Percentiles rank a stretch among this genome's conserved stretches.
phyloP scores from a whole-genome alignment of 30 jellyfish, hydroid and myxozoan species.

The Nemopilema nomurai region DNA sequence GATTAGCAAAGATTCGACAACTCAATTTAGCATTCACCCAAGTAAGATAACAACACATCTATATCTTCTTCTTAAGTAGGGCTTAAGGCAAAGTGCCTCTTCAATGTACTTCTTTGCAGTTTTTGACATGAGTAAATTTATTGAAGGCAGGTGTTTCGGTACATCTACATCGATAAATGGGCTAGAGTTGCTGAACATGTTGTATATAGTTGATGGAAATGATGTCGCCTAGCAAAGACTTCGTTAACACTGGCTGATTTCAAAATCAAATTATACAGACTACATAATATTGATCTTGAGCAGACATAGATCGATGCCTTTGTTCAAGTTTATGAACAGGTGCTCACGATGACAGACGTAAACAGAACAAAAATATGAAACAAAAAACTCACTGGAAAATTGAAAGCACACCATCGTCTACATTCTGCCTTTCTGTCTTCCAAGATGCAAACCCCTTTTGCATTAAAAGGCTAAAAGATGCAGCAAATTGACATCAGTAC shows the following conservation, averaged over 20 bases:
- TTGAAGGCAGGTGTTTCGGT: background rate
- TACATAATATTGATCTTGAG: too few species aligned
- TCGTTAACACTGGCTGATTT: too few species aligned
- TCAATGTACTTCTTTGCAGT: background rate
- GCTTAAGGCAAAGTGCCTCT: background rate
- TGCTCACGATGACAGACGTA: background rate
- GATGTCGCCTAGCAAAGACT: background rate
- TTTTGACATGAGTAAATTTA: background rate
- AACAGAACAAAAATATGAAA: background rate
- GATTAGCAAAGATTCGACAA: background rate
- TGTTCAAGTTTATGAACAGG: background rate
- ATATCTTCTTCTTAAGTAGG: background rate
- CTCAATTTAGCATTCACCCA: background rate
- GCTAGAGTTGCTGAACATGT: too few species aligned
- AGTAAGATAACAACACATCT: background rate
- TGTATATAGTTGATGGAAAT: background rate
- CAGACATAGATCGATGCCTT: background rate
- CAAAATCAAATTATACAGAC: too few species aligned
- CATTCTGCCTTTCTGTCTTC: conserved; percentile 76
- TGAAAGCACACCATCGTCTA: conserved; percentile 92
- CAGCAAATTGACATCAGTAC: too few species aligned
- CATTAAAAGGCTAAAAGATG: conserved; percentile 35
- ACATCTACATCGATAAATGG: too few species aligned
- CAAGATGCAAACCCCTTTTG: background rate
- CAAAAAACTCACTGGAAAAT: conserved; percentile 72